Evolutionary conservation across 2,888 invertebrate genomes (phyloP).

Genomic region (Pandemis corylana): DNA sequence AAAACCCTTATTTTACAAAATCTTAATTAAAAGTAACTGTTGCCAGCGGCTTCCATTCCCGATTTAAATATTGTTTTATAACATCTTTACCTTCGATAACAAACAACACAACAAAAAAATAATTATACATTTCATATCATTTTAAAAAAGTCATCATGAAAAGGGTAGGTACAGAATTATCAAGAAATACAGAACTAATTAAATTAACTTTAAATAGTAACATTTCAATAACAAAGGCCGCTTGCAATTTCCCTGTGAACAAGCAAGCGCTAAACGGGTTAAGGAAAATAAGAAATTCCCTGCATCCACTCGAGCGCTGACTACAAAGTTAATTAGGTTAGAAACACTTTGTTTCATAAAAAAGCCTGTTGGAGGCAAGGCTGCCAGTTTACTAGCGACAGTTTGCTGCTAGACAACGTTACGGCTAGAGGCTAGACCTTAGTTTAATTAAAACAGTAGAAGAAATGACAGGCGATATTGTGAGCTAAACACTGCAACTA

Average conservation of each 20-base stretch:
- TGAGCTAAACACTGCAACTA: neutral
- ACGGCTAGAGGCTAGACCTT: neutral
- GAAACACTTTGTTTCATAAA: conserved; percentile 45
- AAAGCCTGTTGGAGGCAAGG: conserved; percentile 29
- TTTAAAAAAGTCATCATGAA: no score
- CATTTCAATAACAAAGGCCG: conserved; percentile 6
- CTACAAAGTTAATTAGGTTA: conserved; percentile 44
- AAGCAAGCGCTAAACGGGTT: conserved; percentile 18
- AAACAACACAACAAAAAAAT: no score
- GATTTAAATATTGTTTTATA: no score
- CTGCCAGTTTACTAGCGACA: conserved; percentile 2
- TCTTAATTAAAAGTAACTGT: no score
- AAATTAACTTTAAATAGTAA: conserved; percentile 1
- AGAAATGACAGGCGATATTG: conserved; percentile 5
- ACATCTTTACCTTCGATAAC: no score
- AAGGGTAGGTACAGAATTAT: neutral
- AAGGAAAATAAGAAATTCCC: conserved; percentile 41
- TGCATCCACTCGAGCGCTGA: conserved; percentile 26
- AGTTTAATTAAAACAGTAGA: conserved; percentile 7
- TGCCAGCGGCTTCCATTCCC: no score
- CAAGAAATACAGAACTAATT: neutral
- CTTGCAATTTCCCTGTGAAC: conserved; percentile 26
- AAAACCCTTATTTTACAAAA: no score
- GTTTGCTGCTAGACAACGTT: conserved; percentile 13
- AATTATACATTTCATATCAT: no score